phyloP scores from a whole-genome alignment of 2,888 invertebrate genomes.

The Caenorhabditis panamensis region DNA sequence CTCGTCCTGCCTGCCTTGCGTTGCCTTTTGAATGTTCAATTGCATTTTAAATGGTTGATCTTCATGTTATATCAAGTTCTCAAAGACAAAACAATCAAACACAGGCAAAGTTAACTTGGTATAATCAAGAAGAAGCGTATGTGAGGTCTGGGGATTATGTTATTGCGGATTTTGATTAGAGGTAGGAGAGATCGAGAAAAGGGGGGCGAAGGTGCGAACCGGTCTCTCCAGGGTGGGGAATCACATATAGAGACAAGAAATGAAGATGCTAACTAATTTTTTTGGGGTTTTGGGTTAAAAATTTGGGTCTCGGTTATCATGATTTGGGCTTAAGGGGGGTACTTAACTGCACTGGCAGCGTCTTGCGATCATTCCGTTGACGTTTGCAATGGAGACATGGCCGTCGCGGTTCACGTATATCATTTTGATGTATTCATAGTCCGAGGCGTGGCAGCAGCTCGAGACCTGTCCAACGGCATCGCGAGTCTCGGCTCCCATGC shows the following conservation, averaged over 20 bases:
- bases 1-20: too few species aligned
- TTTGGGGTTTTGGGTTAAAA: too few species aligned
- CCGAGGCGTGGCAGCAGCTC: conserved; percentile 94
- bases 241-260: not conserved
- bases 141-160: too few species aligned
- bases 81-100: too few species aligned
- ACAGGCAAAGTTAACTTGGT: too few species aligned
- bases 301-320: not conserved
- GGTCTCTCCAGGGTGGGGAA: not conserved
- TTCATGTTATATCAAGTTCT: too few species aligned
- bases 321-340: not conserved
- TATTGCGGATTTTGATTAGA: too few species aligned
- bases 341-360: conserved; percentile 86
- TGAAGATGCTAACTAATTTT: too few species aligned
- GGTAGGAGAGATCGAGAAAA: not conserved
- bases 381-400: conserved; percentile 82
- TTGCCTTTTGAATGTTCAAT: too few species aligned
- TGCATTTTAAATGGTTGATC: too few species aligned
- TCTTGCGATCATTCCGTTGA: conserved; percentile 95
- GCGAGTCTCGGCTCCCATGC: not conserved
- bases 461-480: conserved; percentile 86
- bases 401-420: conserved; percentile 83
- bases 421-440: conserved; percentile 88
- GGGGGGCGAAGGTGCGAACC: not conserved
- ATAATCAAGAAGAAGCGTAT: too few species aligned